Evolutionary conservation across 2,888 invertebrate genomes (phyloP), one percentile per base, ranked within the genome.

Genomic region (Pegoplata infirma): DNA sequence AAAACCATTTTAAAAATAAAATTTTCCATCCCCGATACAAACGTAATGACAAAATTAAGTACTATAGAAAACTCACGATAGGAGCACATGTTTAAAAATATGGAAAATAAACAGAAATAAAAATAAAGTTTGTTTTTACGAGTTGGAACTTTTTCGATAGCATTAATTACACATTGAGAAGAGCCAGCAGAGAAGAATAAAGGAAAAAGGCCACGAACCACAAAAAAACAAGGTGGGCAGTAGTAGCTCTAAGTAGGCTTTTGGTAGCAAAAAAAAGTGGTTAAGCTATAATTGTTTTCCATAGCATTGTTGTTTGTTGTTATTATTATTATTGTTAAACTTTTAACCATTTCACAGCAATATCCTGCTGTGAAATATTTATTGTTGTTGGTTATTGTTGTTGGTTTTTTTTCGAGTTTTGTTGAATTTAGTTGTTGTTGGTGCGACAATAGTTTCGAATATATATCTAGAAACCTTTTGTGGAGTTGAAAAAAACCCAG

Each of bases 261-360:
- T 28, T 25, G 17, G 28, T n/a, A n/a, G 2, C 36, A 40, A 40
- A 47, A 21, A 53, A 66, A 66, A 55, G 49, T 66, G 32, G 17
- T 75, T 63, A 23, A 36, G 58, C 51, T 67, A 17, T 56, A 55
- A 32, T 19, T 56, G 25, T 51, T 55, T 64, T 36, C 28, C 28
- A 36, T 49, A 46, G 10, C 28, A 47, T 14, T 49, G 25, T 61
- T 44, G n/a, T n/a, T 59, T 69, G 69, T 58, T 55, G n/a, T 23
- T 25, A 12, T 61, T 51, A 36, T 64, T 64, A 17, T 14, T 66
- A 44, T 32, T 71, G 59, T 40, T 46, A 59, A 74, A 78, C 53
- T 78, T 78, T n/a, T 74, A 68, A 66, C 78, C 53, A 74, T 78
- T 78, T 73, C 53, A 73, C 58, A 21, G 59, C 47, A 74, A 71